Percentiles rank a stretch among this genome's conserved stretches.
Evolutionary conservation across 1,140 invertebrate species (phyloP).

Genomic region (Drosophila rufa): DNA sequence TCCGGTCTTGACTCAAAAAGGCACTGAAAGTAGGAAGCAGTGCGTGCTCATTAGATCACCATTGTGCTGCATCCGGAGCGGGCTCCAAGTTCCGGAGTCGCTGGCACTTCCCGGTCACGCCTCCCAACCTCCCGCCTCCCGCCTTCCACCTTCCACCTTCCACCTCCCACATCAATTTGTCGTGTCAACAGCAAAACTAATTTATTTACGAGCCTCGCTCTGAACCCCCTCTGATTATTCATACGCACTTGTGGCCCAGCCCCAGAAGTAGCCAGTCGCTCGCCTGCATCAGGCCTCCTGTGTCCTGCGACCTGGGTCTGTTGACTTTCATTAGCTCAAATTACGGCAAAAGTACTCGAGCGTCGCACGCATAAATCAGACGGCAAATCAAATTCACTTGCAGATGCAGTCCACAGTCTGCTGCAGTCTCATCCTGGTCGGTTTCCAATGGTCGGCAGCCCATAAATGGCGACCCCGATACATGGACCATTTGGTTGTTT

Average conservation of each 20-base stretch:
- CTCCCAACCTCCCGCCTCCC: conserved; percentile 1
- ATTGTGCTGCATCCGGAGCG: conserved; percentile 50
- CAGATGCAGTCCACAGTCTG: conserved; percentile 38
- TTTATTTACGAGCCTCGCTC: conserved; percentile 69
- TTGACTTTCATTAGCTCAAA: conserved; percentile 78
- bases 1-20: conserved; percentile 25
- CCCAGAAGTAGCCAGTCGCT: too few species aligned
- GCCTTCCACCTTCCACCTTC: not conserved
- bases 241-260: conserved; percentile 61
- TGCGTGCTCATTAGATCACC: conserved; percentile 62
- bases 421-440: conserved; percentile 13
- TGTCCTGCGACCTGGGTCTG: conserved; percentile 15
- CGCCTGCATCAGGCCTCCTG: conserved; percentile 8
- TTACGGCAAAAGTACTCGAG: conserved; percentile 70
- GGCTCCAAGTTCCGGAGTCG: conserved; percentile 25
- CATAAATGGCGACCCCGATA: conserved; percentile 56
- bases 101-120: conserved; percentile 31
- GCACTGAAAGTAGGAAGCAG: conserved; percentile 25
- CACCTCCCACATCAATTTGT: conserved; percentile 58
- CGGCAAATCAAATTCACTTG: conserved; percentile 73
- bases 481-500: conserved; percentile 16
- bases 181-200: conserved; percentile 76
- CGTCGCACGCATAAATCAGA: conserved; percentile 60
- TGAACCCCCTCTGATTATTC: conserved; percentile 64
- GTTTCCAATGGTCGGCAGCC: conserved; percentile 53